These are phyloP conservation scores for Caenorhabditis briggsae DNA, from an alignment of 1,140 invertebrate genomes.

Conservation along the genomic window DNA sequence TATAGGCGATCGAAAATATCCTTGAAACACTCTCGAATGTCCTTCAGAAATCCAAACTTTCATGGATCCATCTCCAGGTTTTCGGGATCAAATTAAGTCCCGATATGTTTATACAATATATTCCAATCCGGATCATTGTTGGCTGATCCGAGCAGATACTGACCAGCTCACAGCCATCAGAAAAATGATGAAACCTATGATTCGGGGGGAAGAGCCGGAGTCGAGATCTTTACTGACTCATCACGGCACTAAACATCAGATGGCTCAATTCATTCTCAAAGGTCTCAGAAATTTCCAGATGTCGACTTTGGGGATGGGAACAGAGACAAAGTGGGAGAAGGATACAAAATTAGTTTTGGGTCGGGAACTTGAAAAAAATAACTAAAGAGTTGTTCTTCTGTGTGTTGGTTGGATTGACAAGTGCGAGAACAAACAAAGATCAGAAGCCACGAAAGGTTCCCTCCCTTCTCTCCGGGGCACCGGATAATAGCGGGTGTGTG, in stretches of 20 bases:
- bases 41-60: too few species aligned
- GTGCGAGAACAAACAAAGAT: conserved; percentile 54
- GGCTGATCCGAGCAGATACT: too few species aligned
- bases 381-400: neutral
- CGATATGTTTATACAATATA: too few species aligned
- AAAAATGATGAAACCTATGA: neutral
- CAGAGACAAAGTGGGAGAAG: conserved; percentile 21
- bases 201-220: neutral
- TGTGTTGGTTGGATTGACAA: conserved; percentile 21
- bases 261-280: neutral
- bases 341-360: conserved; percentile 5
- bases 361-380: neutral
- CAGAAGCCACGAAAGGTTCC: conserved; percentile 50
- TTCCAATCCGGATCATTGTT: too few species aligned
- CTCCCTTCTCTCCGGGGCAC: neutral
- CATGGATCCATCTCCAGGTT: too few species aligned
- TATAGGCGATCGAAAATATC: too few species aligned
- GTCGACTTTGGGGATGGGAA: conserved; percentile 3
- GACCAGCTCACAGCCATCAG: neutral
- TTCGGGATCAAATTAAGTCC: too few species aligned
- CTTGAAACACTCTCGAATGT: too few species aligned
- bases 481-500: conserved; percentile 28
- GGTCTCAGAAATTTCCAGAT: conserved; percentile 28
- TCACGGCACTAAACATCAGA: conserved; percentile 9
- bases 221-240: conserved; percentile 25